These are phyloP conservation scores for Trachurus trachurus DNA, from an alignment of 2,797 vertebrate genomes.

Conservation along the genomic window DNA sequence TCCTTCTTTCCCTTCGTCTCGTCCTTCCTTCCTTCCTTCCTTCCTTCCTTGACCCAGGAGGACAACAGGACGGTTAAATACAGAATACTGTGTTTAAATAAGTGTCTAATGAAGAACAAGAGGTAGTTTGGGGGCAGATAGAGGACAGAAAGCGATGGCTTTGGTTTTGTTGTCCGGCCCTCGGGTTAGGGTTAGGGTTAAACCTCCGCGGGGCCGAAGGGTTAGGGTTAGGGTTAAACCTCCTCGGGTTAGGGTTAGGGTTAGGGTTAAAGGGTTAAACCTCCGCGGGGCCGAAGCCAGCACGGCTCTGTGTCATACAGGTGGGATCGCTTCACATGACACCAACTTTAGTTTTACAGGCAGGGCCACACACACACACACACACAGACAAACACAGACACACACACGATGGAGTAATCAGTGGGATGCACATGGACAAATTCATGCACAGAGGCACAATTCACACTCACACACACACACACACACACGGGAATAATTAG, in stretches of 20 bases:
- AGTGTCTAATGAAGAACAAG: too few relatives aligned
- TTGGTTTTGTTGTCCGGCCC: constrained; percentile 10
- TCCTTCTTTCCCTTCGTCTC: too few relatives aligned
- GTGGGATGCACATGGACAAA: constrained; percentile 9
- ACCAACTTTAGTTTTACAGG: background rate
- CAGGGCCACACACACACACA: background rate
- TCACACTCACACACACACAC: constrained; percentile 11
- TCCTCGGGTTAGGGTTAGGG: too few relatives aligned
- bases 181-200: too few relatives aligned
- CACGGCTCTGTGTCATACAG: constrained; percentile 14
- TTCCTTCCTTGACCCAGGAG: too few relatives aligned
- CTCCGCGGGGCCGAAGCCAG: background rate
- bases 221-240: too few relatives aligned
- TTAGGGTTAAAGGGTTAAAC: too few relatives aligned
- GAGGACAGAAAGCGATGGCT: background rate
- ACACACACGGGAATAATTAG: constrained; percentile 40
- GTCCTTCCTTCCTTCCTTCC: too few relatives aligned
- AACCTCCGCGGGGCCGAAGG: too few relatives aligned
- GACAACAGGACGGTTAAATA: too few relatives aligned
- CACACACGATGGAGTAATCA: constrained; percentile 5
- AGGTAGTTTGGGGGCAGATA: background rate
- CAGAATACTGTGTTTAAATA: too few relatives aligned
- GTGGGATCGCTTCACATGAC: constrained; percentile 25
- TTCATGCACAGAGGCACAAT: background rate
- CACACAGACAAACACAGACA: constrained; percentile 6